Percentiles rank a stretch among this genome's conserved stretches.
These are phyloP conservation scores for Andrena dorsata DNA, from an alignment of 2,888 invertebrate species.

Conservation along the genomic window DNA sequence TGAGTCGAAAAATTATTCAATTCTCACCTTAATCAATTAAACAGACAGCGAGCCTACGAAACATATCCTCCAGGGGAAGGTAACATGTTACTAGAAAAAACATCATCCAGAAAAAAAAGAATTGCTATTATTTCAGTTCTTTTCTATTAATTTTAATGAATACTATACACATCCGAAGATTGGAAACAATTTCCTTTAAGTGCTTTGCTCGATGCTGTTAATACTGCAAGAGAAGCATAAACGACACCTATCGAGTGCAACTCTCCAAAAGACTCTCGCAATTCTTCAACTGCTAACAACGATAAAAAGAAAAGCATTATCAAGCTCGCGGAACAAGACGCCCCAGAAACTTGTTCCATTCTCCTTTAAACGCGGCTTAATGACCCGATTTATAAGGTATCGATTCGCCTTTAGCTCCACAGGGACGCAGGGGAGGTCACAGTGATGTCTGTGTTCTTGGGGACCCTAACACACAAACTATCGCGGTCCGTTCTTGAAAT, in stretches of 20 bases:
- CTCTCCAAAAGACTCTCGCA: no score
- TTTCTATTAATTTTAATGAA: no score
- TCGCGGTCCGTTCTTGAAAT: constrained; percentile 48
- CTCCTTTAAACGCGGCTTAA: constrained; percentile 73
- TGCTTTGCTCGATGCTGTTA: no score
- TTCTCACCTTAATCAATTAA: no score
- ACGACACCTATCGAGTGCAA: no score
- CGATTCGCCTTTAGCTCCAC: constrained; percentile 61
- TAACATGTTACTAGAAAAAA: background rate
- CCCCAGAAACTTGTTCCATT: constrained; percentile 55
- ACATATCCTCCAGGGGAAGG: background rate
- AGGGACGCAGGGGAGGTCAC: background rate
- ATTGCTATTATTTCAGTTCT: no score
- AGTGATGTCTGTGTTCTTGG: background rate
- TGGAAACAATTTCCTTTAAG: no score
- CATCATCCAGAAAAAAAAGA: no score
- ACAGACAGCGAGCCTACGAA: background rate
- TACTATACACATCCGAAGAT: no score
- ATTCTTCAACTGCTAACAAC: background rate
- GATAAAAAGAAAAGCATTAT: background rate
- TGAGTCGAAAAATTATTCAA: no score
- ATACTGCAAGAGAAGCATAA: no score
- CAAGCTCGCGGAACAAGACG: background rate
- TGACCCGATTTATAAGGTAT: constrained; percentile 73
- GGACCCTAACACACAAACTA: constrained; percentile 41